Evolutionary conservation across 1,140 invertebrate genomes (phyloP).

Genomic region (Trichomalopsis sarcophagae): DNA sequence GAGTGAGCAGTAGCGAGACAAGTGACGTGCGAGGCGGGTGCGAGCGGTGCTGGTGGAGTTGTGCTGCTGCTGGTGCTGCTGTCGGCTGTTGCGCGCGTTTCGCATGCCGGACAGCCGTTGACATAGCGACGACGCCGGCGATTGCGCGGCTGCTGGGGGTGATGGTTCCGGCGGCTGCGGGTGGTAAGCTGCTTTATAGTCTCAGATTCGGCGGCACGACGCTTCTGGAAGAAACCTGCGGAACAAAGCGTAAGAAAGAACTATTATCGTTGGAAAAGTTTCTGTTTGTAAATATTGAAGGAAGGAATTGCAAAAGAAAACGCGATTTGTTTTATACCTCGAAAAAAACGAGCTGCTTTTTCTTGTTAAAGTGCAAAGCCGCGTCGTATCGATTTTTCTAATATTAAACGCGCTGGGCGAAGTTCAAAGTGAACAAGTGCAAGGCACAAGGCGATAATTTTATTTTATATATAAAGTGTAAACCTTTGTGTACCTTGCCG

Average conservation of each 20-base stretch:
- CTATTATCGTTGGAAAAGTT: too few relatives aligned
- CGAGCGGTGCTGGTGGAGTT: not conserved
- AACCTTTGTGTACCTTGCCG: not conserved
- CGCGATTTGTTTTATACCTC: too few relatives aligned
- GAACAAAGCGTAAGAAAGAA: too few relatives aligned
- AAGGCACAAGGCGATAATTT: not conserved
- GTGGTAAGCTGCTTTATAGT: not conserved
- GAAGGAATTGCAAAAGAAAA: too few relatives aligned
- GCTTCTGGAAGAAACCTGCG: not conserved
- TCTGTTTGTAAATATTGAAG: too few relatives aligned
- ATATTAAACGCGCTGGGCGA: not conserved
- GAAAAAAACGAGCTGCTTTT: too few relatives aligned
- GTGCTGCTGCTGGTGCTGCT: slow-evolving; percentile 29
- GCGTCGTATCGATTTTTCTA: not conserved
- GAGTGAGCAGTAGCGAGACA: slow-evolving; percentile 63
- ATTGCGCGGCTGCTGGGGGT: not conserved
- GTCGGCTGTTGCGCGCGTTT: slow-evolving; percentile 24
- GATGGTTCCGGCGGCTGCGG: not conserved
- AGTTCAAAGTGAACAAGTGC: not conserved
- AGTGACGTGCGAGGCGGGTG: slow-evolving; percentile 56
- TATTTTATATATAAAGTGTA: not conserved
- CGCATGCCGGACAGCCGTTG: slow-evolving; percentile 32
- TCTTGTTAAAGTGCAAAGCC: too few relatives aligned
- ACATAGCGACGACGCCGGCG: slow-evolving; percentile 22
- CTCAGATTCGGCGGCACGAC: not conserved